phyloP scores from a whole-genome alignment of 2,113 vertebrate genomes.

The Aspiorhynchus laticeps region DNA sequence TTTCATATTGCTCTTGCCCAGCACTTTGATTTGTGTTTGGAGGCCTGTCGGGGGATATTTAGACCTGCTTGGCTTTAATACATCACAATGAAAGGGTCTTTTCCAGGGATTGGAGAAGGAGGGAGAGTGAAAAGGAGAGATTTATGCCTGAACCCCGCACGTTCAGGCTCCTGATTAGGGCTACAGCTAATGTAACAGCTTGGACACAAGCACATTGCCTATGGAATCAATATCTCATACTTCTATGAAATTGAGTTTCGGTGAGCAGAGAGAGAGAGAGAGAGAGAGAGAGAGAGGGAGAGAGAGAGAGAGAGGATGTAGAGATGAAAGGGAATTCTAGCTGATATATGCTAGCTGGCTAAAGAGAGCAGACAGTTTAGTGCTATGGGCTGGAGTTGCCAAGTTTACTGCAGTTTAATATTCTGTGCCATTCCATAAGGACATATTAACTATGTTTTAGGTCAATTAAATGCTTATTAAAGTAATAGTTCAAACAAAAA shows the following conservation, averaged over 20 bases:
- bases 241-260: constrained; percentile 70
- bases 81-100: constrained; percentile 59
- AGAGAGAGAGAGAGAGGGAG: neutral
- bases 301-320: constrained; percentile 24
- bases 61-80: constrained; percentile 70
- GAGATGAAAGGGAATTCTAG: neutral
- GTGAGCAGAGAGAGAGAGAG: constrained; percentile 44
- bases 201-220: constrained; percentile 63
- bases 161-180: constrained; percentile 65
- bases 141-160: constrained; percentile 62
- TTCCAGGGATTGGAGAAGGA: constrained; percentile 52
- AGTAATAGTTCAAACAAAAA: neutral
- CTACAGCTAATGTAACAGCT: constrained; percentile 69
- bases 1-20: constrained; percentile 60
- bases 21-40: constrained; percentile 61
- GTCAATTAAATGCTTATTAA: constrained; percentile 45
- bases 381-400: neutral
- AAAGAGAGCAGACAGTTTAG: constrained; percentile 22
- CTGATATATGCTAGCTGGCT: constrained; percentile 20
- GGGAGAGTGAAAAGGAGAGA: constrained; percentile 49
- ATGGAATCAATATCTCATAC: constrained; percentile 76
- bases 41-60: constrained; percentile 65
- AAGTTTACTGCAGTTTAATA: neutral
- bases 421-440: constrained; percentile 22
- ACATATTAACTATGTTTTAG: constrained; percentile 28